phyloP scores from a whole-genome alignment of 2,113 vertebrate species.

The Rhizomys pruinosus region DNA sequence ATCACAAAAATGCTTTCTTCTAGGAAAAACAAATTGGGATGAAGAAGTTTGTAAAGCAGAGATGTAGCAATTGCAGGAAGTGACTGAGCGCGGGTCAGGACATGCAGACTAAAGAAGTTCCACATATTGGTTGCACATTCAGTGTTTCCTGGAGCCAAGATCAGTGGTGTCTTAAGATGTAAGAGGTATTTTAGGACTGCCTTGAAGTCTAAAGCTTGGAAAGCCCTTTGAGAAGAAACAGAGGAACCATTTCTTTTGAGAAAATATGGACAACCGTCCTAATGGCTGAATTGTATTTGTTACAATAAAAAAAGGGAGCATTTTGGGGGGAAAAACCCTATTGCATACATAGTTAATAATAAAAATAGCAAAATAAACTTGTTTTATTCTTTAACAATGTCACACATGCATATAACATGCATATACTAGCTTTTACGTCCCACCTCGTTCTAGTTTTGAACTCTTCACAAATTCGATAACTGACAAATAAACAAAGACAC shows the following conservation, averaged over 20 bases:
- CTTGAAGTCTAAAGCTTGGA: background rate
- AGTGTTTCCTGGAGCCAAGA: background rate
- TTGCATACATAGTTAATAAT: background rate
- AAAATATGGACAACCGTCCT: background rate
- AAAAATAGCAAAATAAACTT: conserved; percentile 28
- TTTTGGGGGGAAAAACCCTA: background rate
- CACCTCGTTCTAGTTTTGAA: too few relatives aligned
- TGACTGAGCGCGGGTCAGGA: background rate
- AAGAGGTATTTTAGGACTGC: background rate
- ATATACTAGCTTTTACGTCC: too few relatives aligned
- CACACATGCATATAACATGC: too few relatives aligned
- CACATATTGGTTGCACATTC: background rate
- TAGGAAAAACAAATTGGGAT: background rate
- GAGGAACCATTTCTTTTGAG: background rate
- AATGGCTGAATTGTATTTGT: background rate
- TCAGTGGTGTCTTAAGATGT: background rate
- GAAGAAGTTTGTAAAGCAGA: conserved; percentile 30
- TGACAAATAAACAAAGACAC: too few relatives aligned
- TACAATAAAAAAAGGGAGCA: background rate
- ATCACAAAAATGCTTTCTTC: background rate
- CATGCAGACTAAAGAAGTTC: background rate
- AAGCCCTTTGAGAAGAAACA: conserved; percentile 38
- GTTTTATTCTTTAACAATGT: too few relatives aligned
- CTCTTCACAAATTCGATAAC: too few relatives aligned
- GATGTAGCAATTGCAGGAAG: background rate